Percentiles rank a stretch among this genome's conserved stretches.
phyloP scores from a whole-genome alignment of 2,113 vertebrate genomes.

The Amphilophus citrinellus region DNA sequence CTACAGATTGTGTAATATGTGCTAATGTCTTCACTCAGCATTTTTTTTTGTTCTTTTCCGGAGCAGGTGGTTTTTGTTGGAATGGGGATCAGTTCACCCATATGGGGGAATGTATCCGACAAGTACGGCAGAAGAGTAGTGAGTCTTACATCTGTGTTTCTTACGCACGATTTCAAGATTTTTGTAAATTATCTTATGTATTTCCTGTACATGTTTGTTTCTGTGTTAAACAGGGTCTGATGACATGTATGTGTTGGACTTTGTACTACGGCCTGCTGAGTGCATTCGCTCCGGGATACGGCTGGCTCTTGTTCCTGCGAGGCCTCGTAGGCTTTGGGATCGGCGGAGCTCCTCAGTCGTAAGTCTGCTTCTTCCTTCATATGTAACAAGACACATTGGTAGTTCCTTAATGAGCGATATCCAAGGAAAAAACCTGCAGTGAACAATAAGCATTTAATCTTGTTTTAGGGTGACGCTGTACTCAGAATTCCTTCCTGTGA shows the following conservation, averaged over 20 bases:
- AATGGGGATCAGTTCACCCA: conserved; percentile 91
- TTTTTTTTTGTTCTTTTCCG: neutral
- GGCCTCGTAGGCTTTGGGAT: conserved; percentile 91
- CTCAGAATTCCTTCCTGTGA: conserved; percentile 92
- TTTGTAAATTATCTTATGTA: neutral
- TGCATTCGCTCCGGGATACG: conserved; percentile 87
- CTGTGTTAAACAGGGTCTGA: conserved; percentile 72
- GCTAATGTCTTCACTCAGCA: neutral
- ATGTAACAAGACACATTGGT: neutral
- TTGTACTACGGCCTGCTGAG: conserved; percentile 90
- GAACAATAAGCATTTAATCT: neutral
- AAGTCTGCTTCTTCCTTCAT: conserved; percentile 70
- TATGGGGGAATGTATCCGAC: conserved; percentile 94
- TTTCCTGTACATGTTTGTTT: conserved; percentile 62
- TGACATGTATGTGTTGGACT: conserved; percentile 86
- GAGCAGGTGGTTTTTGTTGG: conserved; percentile 92
- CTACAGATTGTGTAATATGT: neutral
- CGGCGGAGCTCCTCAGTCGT: conserved; percentile 93
- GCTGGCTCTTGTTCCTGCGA: conserved; percentile 90
- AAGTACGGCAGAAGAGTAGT: conserved; percentile 94
- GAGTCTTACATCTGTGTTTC: conserved; percentile 66
- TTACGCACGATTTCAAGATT: neutral
- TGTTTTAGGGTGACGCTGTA: conserved; percentile 88
- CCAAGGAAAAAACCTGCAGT: neutral
- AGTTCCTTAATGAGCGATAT: neutral